These are phyloP conservation scores for Myotis planiceps DNA, from an alignment of 2,797 vertebrate genomes.

Conservation along the genomic window DNA sequence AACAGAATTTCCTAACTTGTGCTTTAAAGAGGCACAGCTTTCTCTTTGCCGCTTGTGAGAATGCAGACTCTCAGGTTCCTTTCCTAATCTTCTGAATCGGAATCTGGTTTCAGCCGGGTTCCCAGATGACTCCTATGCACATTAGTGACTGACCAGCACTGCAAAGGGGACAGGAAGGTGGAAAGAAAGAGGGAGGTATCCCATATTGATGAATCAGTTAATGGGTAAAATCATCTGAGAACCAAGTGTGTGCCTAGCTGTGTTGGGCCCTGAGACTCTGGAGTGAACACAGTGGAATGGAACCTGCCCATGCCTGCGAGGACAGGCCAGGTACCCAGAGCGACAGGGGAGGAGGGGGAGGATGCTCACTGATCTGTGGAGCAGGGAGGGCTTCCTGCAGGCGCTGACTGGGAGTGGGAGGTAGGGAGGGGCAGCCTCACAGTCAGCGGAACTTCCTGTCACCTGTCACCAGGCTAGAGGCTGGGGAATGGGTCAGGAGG, in stretches of 20 bases:
- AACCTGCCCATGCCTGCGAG: rapidly evolving
- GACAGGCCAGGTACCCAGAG: neutral
- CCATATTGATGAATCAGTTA: neutral
- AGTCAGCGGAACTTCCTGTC: neutral
- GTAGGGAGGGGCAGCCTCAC: neutral
- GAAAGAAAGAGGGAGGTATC: neutral
- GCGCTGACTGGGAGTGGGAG: neutral
- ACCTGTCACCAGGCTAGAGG: neutral
- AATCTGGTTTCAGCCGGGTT: neutral
- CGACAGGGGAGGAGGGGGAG: no score
- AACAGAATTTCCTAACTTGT: neutral
- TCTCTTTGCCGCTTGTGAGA: neutral
- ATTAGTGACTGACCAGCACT: neutral
- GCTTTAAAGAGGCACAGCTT: neutral
- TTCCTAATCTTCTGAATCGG: neutral
- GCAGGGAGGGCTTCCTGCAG: neutral
- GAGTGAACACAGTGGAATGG: rapidly evolving
- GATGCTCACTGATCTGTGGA: rapidly evolving
- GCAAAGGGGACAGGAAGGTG: neutral
- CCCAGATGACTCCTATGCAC: neutral
- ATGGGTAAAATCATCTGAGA: neutral
- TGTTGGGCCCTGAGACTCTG: neutral
- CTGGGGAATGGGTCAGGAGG: neutral
- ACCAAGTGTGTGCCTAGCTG: neutral
- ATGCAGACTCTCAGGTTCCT: neutral